These are phyloP conservation scores for Alauda arvensis DNA, from an alignment of 2,797 vertebrate species.

Conservation along the genomic window DNA sequence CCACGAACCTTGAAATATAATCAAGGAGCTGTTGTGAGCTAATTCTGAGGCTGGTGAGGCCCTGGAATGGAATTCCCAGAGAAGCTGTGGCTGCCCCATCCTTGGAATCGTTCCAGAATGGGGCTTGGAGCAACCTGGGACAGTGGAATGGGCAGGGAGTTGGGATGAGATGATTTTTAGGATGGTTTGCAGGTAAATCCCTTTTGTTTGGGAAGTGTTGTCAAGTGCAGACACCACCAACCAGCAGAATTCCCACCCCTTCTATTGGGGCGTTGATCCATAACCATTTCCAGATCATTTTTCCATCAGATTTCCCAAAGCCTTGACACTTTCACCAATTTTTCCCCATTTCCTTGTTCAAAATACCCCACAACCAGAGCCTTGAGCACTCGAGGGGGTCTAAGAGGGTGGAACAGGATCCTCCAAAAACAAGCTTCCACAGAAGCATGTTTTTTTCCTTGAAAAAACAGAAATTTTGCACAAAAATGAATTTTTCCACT, in stretches of 20 bases:
- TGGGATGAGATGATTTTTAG: neutral
- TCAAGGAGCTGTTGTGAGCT: neutral
- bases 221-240: neutral
- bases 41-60: neutral
- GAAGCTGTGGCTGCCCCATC: neutral
- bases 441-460: neutral
- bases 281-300: neutral
- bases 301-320: accelerated
- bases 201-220: neutral
- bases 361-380: accelerated
- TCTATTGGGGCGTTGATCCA: neutral
- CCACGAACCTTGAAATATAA: neutral
- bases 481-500: neutral
- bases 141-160: too few relatives aligned
- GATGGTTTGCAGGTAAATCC: neutral
- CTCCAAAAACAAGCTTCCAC: neutral
- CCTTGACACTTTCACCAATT: neutral
- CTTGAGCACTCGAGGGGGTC: neutral
- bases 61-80: neutral
- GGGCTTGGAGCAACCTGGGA: neutral
- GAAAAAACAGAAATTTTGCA: neutral
- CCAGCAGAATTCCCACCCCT: neutral
- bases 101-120: neutral
- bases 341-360: neutral
- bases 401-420: neutral